These are phyloP conservation scores for Mythimna albipuncta DNA, from an alignment of 2,888 invertebrate species.

Conservation along the genomic window DNA sequence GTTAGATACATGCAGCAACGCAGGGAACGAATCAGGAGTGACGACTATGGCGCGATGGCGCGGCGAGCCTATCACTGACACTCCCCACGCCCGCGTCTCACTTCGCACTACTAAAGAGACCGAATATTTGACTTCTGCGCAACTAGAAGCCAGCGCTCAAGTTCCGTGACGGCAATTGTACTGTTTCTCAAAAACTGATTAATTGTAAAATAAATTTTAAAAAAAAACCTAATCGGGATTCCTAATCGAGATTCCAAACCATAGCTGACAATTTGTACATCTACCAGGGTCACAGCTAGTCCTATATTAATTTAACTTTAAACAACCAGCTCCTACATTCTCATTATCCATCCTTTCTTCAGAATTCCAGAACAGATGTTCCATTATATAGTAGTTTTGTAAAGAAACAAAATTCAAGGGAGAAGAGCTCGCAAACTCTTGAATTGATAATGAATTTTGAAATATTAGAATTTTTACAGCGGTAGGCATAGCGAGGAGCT, in stretches of 20 bases:
- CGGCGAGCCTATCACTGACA: too few relatives aligned
- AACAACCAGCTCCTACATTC: background rate
- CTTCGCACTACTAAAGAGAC: too few relatives aligned
- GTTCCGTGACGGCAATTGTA: too few relatives aligned
- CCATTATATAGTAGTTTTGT: constrained; percentile 30
- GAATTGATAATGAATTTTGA: constrained; percentile 54
- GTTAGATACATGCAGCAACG: too few relatives aligned
- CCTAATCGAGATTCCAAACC: background rate
- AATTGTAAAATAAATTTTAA: background rate
- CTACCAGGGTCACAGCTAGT: background rate
- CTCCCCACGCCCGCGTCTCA: too few relatives aligned
- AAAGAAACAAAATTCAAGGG: constrained; percentile 32
- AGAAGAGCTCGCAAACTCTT: constrained; percentile 26
- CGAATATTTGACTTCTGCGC: too few relatives aligned
- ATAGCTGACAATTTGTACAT: background rate
- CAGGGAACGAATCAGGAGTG: too few relatives aligned
- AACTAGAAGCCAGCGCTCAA: too few relatives aligned
- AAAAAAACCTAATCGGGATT: background rate
- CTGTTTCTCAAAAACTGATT: background rate
- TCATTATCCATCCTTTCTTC: constrained; percentile 10
- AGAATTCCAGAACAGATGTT: constrained; percentile 44
- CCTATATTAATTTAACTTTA: background rate
- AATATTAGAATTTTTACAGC: constrained; percentile 51
- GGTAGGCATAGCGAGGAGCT: constrained; percentile 21
- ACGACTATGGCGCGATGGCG: too few relatives aligned